Base-by-base conservation (phyloP, 2,888 invertebrate genomes). In the Euplexia lucipara region DNA sequence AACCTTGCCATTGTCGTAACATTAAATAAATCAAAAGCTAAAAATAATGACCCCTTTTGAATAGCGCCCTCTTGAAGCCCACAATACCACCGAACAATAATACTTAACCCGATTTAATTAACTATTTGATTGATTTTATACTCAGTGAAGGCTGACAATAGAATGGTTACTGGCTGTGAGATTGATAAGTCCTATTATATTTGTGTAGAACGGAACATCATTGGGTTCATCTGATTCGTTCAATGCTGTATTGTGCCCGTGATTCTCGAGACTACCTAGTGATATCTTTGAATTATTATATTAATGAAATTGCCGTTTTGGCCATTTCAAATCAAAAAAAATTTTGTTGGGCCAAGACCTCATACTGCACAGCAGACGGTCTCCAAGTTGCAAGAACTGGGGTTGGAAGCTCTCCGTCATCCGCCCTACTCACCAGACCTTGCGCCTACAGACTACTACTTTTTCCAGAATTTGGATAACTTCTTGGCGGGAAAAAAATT, bases 61-160 rank as follows among this genome's bases (percentile, higher is more conserved):
- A 35, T 47, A 9, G 20, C 18, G 14, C n/a, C 4, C 47, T 22
- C 47, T 66, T 35, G 20, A 48, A 32, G 20, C 30, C 30, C n/a
- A 35, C 41, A 63, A 39, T 30, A 44, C 18, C 8, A 9, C 12
- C 39, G 49, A 16, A 67, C 37, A 74, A 51, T 67, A 68, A 67
- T 32, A 47, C 64, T 71, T 63, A 30, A 51, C 37, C 18, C n/a
- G 52, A 44, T 56, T 74, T 69, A 74, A 69, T 69, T 74, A 69
- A 74, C 41, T 37, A 56, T 49, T 74, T 67, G 68, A 69, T 69
- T 74, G 68, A 68, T 69, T 56, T 74, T 30, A 22, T 56, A 54
- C 34, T 48, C 20, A 2, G 10, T 14, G 16, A 9, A 22, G 44
- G 18, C 41, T 14, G 0, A 62, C 65, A 64, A 67, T 44, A 18